Evolutionary conservation across 2,113 vertebrate species (phyloP).

Genomic region (Dicentrarchus labrax): DNA sequence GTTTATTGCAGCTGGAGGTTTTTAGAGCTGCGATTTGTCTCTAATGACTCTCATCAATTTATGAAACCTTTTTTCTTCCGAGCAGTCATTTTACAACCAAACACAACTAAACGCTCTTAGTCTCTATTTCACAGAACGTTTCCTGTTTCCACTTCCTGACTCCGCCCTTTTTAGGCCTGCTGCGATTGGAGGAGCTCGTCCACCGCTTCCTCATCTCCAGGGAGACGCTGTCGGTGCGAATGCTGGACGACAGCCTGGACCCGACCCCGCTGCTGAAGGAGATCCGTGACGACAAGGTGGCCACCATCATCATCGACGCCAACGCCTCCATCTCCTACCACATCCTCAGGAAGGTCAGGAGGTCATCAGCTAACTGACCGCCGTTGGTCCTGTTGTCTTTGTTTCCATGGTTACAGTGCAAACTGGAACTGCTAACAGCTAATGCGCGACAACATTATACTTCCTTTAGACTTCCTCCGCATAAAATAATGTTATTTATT

Average conservation of each 20-base stretch:
- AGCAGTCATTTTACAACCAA: conserved; percentile 21
- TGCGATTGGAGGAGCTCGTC: conserved; percentile 91
- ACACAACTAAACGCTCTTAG: neutral
- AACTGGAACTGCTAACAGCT: neutral
- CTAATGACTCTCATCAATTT: conserved; percentile 48
- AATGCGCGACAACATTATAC: too few species aligned
- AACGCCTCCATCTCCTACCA: conserved; percentile 91
- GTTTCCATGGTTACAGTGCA: too few species aligned
- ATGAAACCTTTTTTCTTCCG: too few species aligned
- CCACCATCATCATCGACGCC: conserved; percentile 93
- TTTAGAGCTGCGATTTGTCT: conserved; percentile 38
- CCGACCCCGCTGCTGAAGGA: conserved; percentile 92
- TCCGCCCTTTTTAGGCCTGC: conserved; percentile 82
- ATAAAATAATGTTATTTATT: too few species aligned
- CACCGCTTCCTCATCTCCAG: conserved; percentile 92
- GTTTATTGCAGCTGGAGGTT: conserved; percentile 37
- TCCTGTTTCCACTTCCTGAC: conserved; percentile 11
- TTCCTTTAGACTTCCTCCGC: too few species aligned
- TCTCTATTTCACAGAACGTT: neutral
- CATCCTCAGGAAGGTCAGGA: conserved; percentile 89
- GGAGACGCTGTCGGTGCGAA: conserved; percentile 90
- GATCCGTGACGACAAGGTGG: conserved; percentile 93
- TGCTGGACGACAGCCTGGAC: conserved; percentile 90
- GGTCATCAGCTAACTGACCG: neutral
- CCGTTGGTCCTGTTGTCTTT: too few species aligned